Evolutionary conservation across 2,888 invertebrate genomes (phyloP).

Genomic region (Drosophila setosimentum): DNA sequence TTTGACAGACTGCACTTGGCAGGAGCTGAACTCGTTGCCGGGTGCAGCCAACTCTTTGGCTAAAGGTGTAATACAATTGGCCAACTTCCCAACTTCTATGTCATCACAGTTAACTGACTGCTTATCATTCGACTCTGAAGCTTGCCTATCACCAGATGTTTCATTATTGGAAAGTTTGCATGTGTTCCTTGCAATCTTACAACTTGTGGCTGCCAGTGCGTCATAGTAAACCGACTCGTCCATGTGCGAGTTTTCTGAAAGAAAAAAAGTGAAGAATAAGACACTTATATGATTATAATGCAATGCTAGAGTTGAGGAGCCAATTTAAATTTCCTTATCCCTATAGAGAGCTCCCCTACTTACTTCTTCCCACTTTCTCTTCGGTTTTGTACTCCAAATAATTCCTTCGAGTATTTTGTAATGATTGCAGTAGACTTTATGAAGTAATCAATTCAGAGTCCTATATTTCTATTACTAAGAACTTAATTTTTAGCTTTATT

Average conservation of each 20-base stretch:
- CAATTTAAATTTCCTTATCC: too few relatives aligned
- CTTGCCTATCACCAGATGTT: conserved; percentile 20
- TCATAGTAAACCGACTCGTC: conserved; percentile 94
- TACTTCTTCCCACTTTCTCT: too few relatives aligned
- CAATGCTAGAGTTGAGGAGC: too few relatives aligned
- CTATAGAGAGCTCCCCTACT: too few relatives aligned
- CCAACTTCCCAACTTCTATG: conserved; percentile 14
- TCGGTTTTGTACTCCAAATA: background rate
- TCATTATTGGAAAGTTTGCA: conserved; percentile 17
- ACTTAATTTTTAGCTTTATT: background rate
- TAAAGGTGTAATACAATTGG: conserved; percentile 20
- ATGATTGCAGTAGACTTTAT: background rate
- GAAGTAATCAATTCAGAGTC: background rate
- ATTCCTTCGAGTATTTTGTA: background rate
- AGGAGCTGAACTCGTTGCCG: conserved; percentile 22
- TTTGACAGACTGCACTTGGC: conserved; percentile 22
- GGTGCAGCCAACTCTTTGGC: conserved; percentile 18
- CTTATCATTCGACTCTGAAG: conserved; percentile 32
- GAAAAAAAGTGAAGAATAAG: background rate
- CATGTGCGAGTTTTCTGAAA: conserved; percentile 87
- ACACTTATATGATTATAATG: too few relatives aligned
- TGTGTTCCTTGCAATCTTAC: conserved; percentile 58
- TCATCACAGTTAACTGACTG: conserved; percentile 53
- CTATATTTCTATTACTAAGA: background rate
- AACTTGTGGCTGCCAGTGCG: conserved; percentile 89